Conservation (phyloP, 2,113 vertebrate genomes). For the Alethe castanea region DNA sequence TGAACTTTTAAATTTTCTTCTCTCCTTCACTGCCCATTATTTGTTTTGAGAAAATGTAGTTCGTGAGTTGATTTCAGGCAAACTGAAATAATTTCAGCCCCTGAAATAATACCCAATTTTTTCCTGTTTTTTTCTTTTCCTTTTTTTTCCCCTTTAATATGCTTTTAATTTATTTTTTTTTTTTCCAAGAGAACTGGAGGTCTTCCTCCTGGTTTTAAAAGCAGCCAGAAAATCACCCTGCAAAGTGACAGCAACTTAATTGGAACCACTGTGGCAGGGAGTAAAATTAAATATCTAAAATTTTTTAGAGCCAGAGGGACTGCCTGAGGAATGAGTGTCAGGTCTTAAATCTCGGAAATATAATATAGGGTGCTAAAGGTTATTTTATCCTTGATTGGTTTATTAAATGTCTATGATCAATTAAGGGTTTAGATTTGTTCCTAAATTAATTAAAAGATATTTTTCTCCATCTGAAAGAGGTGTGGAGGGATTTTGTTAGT, state of each 20-base stretch:
- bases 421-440: not conserved
- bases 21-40: not conserved
- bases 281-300: not conserved
- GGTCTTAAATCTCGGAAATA: not conserved
- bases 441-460: not conserved
- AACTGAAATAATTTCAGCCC: not conserved
- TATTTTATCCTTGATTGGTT: not conserved
- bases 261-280: not conserved
- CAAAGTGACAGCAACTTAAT: not conserved
- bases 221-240: not conserved
- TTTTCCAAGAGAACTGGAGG: not conserved
- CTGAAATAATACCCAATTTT: not conserved
- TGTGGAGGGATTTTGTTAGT: rapidly evolving
- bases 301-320: not conserved
- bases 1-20: not conserved
- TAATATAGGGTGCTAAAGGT: not conserved
- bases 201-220: not conserved
- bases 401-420: not conserved
- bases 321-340: not conserved
- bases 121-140: not conserved
- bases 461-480: not conserved
- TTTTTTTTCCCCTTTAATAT: not conserved
- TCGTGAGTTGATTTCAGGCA: not conserved
- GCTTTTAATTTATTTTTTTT: not conserved
- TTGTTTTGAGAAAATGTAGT: not conserved